Evolutionary conservation across 1,140 invertebrate species (phyloP), one percentile per base, ranked within the genome.

Genomic region (Trachymyrmex cornetzi): DNA sequence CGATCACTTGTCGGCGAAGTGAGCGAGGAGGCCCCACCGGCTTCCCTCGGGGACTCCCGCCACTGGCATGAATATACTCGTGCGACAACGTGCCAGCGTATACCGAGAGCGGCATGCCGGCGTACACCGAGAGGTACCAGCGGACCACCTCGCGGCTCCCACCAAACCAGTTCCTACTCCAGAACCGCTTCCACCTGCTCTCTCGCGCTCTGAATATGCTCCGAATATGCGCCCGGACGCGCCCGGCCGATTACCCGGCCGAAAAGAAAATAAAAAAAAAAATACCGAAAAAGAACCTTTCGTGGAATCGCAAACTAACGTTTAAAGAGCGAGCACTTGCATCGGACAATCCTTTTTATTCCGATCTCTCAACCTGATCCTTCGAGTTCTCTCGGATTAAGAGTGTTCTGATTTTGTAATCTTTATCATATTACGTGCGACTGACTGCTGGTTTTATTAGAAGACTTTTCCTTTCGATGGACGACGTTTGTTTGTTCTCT

Each of bases 1-100:
- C 93, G 93, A 94, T 94, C 94, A 95, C 95, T 95, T 95, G 94
- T 95, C 93, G 94, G 93, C 86, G 82, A 85, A 86, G 87, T 69
- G 88, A 87, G 89, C 84, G 84, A 72, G 79, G 55, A 74, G 67
- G 75, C 67, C 88, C 82, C 86, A 87, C 82, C 84, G 24, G 74
- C 61, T 61, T 81, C 82, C 50, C 74, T 84, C 69, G 80, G 80
- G 80, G 80, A 75, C 80, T 81, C 87, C 87, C 86, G 85, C 88
- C 85, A 69, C 67, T 77, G 38, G 71, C 82, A 79, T 64, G 71
- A 64, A 85, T 85, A 77, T 22, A 77, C 59, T 74, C 48, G 50
- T n/a, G 59, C 82, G 80, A 82, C 80, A 74, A 74, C 80, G 55
- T 82, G 80, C 67, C 80, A 74, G 44, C 77, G 44, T 64, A 64